Percentiles rank a stretch among this genome's conserved stretches.
Evolutionary conservation across 2,888 invertebrate genomes (phyloP).

Genomic region (Heliothis peltigera): DNA sequence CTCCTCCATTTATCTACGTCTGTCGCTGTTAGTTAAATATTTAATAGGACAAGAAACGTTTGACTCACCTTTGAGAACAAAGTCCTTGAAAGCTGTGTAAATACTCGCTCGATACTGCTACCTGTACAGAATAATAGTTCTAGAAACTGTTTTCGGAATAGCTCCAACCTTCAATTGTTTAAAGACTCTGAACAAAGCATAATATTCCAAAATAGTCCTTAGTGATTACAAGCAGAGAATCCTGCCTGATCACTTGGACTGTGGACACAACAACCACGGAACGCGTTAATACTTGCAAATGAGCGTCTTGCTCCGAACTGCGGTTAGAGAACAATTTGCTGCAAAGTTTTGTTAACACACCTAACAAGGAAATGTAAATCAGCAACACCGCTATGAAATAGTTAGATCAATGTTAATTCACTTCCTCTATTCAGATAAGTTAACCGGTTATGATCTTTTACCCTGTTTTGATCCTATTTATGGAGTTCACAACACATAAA

Average conservation of each 20-base stretch:
- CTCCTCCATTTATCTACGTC: conserved; percentile 25
- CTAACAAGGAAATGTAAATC: neutral
- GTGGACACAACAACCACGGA: neutral
- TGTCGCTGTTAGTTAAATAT: conserved; percentile 38
- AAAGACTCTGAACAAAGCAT: no score
- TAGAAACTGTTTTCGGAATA: no score
- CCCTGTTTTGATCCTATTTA: no score
- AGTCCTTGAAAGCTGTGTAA: no score
- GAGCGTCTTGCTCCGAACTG: conserved; percentile 1
- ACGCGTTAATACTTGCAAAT: conserved; percentile 1
- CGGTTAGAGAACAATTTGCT: neutral
- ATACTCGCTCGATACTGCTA: no score
- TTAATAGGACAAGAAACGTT: conserved; percentile 11
- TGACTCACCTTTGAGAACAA: no score
- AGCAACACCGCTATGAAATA: neutral
- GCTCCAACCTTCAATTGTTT: no score
- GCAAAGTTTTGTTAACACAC: neutral
- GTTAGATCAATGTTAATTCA: neutral
- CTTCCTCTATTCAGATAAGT: no score
- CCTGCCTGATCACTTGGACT: neutral
- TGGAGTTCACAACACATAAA: no score
- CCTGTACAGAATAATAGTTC: no score
- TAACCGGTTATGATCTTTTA: no score
- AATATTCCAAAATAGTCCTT: no score
- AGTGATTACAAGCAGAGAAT: neutral